Conservation (phyloP, 2,888 invertebrate species). For the Lithophane socia region DNA sequence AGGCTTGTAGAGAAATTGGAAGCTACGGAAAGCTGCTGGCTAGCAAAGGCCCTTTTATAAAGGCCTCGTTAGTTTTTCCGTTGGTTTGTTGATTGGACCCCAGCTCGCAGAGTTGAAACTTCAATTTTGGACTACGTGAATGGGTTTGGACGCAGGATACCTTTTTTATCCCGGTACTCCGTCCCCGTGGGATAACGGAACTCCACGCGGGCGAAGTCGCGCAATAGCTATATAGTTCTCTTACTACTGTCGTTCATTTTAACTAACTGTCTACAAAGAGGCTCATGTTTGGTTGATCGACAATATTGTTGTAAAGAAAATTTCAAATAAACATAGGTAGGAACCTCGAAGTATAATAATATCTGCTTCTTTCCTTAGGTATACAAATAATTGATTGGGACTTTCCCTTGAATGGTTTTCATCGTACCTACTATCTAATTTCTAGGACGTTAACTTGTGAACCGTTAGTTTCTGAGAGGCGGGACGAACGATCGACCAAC, state of each 20-base stretch:
- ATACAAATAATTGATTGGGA: not conserved
- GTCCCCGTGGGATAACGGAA: too few species aligned
- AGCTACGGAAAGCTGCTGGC: not conserved
- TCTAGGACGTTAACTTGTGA: not conserved
- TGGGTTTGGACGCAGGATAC: too few species aligned
- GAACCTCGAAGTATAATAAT: not conserved
- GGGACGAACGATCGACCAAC: not conserved
- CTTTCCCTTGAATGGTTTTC: constrained; percentile 3
- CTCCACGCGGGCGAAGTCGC: too few species aligned
- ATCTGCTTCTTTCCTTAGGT: constrained; percentile 17
- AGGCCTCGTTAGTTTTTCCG: not conserved
- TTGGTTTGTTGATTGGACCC: not conserved
- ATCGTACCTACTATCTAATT: constrained; percentile 1
- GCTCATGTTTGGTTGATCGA: not conserved
- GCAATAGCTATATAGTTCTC: not conserved
- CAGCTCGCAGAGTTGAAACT: not conserved
- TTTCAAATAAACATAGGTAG: not conserved
- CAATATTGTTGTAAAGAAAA: not conserved
- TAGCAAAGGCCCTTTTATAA: not conserved
- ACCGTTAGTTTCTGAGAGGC: constrained; percentile 21
- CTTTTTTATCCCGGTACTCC: too few species aligned
- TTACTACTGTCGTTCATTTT: not conserved
- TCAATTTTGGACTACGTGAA: too few species aligned
- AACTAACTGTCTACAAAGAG: not conserved
- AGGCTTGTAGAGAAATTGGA: not conserved